Percentiles rank a stretch among this genome's conserved stretches.
Evolutionary conservation across 1,140 invertebrate genomes (phyloP).

Genomic region (Micrasema minimum): DNA sequence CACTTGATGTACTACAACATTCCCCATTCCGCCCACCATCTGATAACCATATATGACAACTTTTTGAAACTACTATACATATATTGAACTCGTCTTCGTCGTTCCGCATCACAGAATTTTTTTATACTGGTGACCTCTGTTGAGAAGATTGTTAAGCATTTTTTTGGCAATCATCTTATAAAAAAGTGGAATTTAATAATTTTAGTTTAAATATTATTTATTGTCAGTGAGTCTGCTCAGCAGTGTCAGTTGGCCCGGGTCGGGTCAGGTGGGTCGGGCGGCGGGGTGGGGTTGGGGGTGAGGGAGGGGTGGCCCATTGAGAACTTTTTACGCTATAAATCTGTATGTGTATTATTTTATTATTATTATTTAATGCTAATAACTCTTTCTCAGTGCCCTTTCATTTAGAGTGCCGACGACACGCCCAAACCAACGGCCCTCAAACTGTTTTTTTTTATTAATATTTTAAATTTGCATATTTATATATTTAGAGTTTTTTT

Average conservation of each 20-base stretch:
- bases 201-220: too few species aligned
- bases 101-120: too few species aligned
- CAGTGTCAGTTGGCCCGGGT: background rate
- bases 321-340: conserved; percentile 19
- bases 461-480: background rate
- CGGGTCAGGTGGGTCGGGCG: background rate
- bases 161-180: too few species aligned
- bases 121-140: too few species aligned
- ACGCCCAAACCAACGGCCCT: conserved; percentile 15
- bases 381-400: conserved; percentile 49
- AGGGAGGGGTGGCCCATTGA: conserved; percentile 43
- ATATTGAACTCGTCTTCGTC: too few species aligned
- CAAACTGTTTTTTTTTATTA: conserved; percentile 23
- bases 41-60: too few species aligned
- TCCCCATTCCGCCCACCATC: too few species aligned
- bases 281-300: background rate
- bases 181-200: too few species aligned
- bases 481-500: too few species aligned
- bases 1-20: too few species aligned
- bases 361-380: conserved; percentile 51
- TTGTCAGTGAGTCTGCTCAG: background rate
- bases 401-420: conserved; percentile 43
- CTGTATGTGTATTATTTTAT: background rate
- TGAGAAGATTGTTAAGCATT: too few species aligned
- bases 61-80: too few species aligned